Evolutionary conservation across 2,113 vertebrate genomes (phyloP), one percentile per base, ranked within the genome.

Genomic region (Chaetorhynchus papuensis): DNA sequence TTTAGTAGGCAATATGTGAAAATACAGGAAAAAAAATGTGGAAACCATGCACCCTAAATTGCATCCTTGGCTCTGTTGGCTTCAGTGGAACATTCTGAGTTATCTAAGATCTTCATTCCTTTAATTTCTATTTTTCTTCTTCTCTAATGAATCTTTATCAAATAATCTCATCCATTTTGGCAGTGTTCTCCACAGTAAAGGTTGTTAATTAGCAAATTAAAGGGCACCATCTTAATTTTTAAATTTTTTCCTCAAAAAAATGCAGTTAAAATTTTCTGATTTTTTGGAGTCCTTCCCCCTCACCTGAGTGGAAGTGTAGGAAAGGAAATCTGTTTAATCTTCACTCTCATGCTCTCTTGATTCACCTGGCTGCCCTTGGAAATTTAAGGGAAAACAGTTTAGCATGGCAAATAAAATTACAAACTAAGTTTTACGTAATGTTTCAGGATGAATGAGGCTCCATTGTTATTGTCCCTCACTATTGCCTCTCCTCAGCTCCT

Each of bases 271-370:
- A 72, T 28, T 26, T 49, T 49, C 23, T 21, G 8, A 0, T 16
- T 27, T 89, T 90, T 85, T 74, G 0, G 8, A 90, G 18, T 27
- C 23, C 28, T 83, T 57, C 20, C 42, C 35, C 18, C 23, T 89
- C 59, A 86, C 53, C 54, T 80, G 41, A 83, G 11, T 90, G 16
- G 30, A 94, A 83, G 3, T 23, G 18, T 77, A 83, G 47, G 41
- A 94, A 88, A 70, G 41, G 23, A 93, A 92, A 86, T 54, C 31
- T 94, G 16, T 86, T 93, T 86, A 90, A 83, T 93, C 53, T 80
- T 90, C 7, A 18, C 61, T 92, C 31, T 93, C 47, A 59, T 77
- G 23, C 33, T 61, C 72, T 90, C 47, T 33, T 90, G 54, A 61
- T 83, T 93, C 68, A 83, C 54, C 75, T 65, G 37, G 9, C 15